Evolutionary conservation across 2,888 invertebrate species (phyloP), one percentile per base, ranked within the genome.

Genomic region (Drosophila meridionalis): DNA sequence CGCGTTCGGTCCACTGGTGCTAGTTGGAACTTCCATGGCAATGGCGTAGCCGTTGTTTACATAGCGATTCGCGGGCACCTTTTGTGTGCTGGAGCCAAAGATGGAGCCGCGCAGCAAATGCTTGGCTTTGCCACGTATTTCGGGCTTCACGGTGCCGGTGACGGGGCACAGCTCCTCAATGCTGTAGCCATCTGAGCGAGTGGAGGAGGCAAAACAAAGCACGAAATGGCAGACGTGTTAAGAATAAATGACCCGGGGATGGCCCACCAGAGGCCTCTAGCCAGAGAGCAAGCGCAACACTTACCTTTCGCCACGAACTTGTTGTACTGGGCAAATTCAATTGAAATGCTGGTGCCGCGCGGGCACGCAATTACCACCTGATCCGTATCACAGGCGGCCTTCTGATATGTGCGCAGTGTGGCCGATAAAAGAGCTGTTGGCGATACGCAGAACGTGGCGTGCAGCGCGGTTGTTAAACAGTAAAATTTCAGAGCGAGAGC

Each of bases 351-450:
- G 47, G 99, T 99, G 69, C 97, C 97, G 59, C 96, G 94, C n/a
- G 99, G 99, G 93, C 99, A 99, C 90, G 96, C 95, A 77, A 99
- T 95, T 59, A 96, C 95, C 92, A 99, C 96, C 92, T 96, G 95
- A 91, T 98, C 97, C 87, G 97, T 97, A 94, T 98, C 98, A 93
- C 99, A 99, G 59, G 97, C 97, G 55, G 97, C 97, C 85, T 96
- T 96, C 92, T 98, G 97, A 94, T 98, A 98, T 75, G 98, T 98
- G 91, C 97, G 95, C 87, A 99, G 94, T 43, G 98, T 98, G 88
- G 98, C 98, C 91, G 97, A 96, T 88, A 99, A 95, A 83, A 98
- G 95, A 92, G 97, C 99, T 99, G 78, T 45, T 52, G 42, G 14
- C 38, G 11, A 9, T 45, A 57, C 74, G 14, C 38, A 14, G 7